Evolutionary conservation across 2,888 invertebrate genomes (phyloP).

Genomic region (Alcis repandata): DNA sequence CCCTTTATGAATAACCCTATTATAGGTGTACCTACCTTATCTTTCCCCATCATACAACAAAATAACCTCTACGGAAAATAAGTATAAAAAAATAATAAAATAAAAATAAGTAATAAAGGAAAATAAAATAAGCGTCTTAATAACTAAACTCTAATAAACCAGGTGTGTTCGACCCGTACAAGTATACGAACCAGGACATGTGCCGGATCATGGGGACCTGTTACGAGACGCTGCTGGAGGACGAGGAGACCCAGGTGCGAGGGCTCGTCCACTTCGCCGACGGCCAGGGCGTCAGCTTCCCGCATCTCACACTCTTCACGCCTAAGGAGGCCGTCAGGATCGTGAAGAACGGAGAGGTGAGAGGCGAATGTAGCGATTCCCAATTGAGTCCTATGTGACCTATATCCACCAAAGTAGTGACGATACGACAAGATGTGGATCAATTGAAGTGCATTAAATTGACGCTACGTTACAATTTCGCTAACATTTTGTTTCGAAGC

Average conservation of each 20-base stretch:
- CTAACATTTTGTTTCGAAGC: too few relatives aligned
- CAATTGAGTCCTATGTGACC: not conserved
- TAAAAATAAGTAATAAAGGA: too few relatives aligned
- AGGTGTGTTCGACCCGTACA: slow-evolving; percentile 93
- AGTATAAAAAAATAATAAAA: too few relatives aligned
- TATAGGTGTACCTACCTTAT: too few relatives aligned
- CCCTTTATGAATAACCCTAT: too few relatives aligned
- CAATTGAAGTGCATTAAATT: too few relatives aligned
- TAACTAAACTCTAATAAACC: slow-evolving; percentile 32
- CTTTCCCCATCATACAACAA: too few relatives aligned
- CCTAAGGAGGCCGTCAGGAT: slow-evolving; percentile 92
- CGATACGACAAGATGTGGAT: too few relatives aligned
- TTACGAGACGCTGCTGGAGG: slow-evolving; percentile 93
- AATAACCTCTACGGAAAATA: too few relatives aligned
- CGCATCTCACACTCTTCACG: slow-evolving; percentile 91
- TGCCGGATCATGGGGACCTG: slow-evolving; percentile 91
- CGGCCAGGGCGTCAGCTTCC: slow-evolving; percentile 90
- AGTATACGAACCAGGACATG: slow-evolving; percentile 92
- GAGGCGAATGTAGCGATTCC: not conserved
- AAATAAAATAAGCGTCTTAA: too few relatives aligned
- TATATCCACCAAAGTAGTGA: too few relatives aligned
- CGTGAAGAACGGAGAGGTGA: slow-evolving; percentile 93
- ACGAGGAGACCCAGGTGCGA: slow-evolving; percentile 92
- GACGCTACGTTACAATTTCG: too few relatives aligned
- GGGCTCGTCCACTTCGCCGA: slow-evolving; percentile 93